A percentile compares a stretch with the other conserved stretches of the same genome.
phyloP scores from a whole-genome alignment of 37 sponge, comb jelly and placozoan genomes.

The Cliona cf. orientalis region DNA sequence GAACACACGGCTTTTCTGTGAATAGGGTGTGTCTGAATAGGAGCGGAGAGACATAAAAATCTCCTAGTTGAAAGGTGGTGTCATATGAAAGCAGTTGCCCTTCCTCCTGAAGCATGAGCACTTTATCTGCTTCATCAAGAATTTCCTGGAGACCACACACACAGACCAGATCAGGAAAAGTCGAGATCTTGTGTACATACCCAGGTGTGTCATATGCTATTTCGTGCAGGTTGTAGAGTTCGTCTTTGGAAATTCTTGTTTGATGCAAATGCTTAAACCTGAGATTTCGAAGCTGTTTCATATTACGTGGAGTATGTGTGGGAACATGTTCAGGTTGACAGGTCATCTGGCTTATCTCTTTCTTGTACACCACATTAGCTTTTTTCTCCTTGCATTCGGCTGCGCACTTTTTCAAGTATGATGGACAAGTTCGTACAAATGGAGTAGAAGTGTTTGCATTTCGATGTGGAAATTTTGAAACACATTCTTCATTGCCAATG shows the following conservation, averaged over 20 bases:
- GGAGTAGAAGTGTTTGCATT: not conserved
- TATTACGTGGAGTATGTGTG: slow-evolving; percentile 19
- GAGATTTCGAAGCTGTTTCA: slow-evolving; percentile 41
- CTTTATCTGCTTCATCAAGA: slow-evolving; percentile 39
- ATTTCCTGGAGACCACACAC: slow-evolving; percentile 57
- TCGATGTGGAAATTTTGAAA: not conserved
- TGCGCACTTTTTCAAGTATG: slow-evolving; percentile 14
- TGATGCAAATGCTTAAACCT: not conserved
- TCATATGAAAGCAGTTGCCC: slow-evolving; percentile 59
- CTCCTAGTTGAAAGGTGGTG: slow-evolving; percentile 67
- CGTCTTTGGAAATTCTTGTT: slow-evolving; percentile 45
- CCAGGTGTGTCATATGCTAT: slow-evolving; percentile 54
- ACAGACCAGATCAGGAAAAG: slow-evolving; percentile 56
- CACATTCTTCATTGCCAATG: slow-evolving; percentile 2
- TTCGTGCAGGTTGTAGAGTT: slow-evolving; percentile 61
- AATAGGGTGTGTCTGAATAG: slow-evolving; percentile 61
- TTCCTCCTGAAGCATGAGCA: slow-evolving; percentile 30
- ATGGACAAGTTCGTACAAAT: slow-evolving; percentile 5
- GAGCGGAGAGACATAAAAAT: slow-evolving; percentile 58
- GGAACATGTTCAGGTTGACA: too few relatives aligned
- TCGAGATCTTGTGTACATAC: slow-evolving; percentile 41
- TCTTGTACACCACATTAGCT: slow-evolving; percentile 19
- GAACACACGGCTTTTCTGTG: slow-evolving; percentile 37
- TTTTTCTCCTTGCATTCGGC: not conserved
- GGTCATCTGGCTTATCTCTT: not conserved